Percentiles rank a stretch among this genome's conserved stretches.
These are phyloP conservation scores for Phalanger gymnotis DNA, from an alignment of 2,797 vertebrate species.

Conservation along the genomic window DNA sequence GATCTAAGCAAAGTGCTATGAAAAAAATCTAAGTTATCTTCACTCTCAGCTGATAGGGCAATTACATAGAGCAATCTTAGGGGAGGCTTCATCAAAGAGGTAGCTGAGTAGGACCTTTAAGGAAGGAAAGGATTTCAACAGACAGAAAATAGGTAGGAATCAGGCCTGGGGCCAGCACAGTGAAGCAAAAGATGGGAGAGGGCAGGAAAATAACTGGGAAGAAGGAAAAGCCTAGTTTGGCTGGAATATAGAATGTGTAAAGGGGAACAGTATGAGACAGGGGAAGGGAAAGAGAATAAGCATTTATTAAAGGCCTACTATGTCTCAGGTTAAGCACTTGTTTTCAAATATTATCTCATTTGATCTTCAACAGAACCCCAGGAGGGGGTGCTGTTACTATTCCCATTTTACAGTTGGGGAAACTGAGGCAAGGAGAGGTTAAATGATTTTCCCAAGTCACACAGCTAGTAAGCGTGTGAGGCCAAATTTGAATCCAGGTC, in stretches of 20 bases:
- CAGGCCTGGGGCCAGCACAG: too few species aligned
- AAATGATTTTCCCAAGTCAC: neutral
- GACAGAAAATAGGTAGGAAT: too few species aligned
- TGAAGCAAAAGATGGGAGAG: too few species aligned
- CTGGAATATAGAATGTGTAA: too few species aligned
- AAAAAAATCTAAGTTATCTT: neutral
- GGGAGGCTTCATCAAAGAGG: neutral
- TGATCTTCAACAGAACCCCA: neutral
- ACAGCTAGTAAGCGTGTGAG: neutral
- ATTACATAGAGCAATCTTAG: neutral
- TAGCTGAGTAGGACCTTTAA: neutral
- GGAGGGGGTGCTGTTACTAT: neutral
- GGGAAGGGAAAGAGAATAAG: too few species aligned
- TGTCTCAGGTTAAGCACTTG: too few species aligned
- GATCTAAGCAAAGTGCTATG: neutral
- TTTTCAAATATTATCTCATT: too few species aligned
- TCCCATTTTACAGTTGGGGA: neutral
- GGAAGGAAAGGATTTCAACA: too few species aligned
- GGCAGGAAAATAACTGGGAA: too few species aligned
- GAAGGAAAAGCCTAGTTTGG: too few species aligned
- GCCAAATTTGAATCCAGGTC: neutral
- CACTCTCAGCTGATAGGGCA: neutral
- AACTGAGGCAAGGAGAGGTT: neutral
- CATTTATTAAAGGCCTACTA: too few species aligned
- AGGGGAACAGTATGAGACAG: too few species aligned